Base-by-base conservation (phyloP, 1,140 invertebrate species). In the Apis florea region DNA sequence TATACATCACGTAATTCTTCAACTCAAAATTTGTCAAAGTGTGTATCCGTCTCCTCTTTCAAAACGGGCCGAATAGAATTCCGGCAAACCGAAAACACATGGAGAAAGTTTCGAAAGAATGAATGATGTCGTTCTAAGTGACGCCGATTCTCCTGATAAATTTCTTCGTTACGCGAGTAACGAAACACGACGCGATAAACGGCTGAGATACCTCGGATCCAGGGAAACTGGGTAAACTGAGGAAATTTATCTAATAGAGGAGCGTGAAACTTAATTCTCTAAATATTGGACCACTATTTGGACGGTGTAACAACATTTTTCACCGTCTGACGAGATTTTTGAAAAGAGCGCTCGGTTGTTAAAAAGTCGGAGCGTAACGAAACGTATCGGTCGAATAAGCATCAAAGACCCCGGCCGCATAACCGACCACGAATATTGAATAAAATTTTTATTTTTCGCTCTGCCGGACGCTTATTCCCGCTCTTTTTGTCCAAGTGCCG, bases 311-410 rank as follows among this genome's bases (percentile, higher is more conserved):
- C 40, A 17, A 21, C 61, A 83, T 74, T 73, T 87, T 84, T 86
- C 63, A 83, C 85, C 85, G 49, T 40, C 15, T 64, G 24, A 71
- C 63, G 58, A 63, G 54, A 24, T 61, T 59, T 85, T 85, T 51
- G 75, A 70, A 71, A 53, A 67, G 51, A 69, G 51, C 70, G 74
- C 85, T 86, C 58, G 83, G 83, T 63, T 40, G 79, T 83, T 79
- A 85, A 86, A 85, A 85, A 80, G 31, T 40, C 56, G 79, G 75
- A 82, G 49, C 56, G 68, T 85, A 79, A 85, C 72, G 79, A 61
- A 59, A 68, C 40, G 56, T 54, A 51, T 31, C 51, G 64, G 54
- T 53, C 56, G 67, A 79, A 71, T 47, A 54, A 80, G 73, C 77
- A 66, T 61, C 51, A 64, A 76, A 82, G 59, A 56, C 51, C 68